Evolutionary conservation across 2,113 vertebrate genomes (phyloP), one percentile per base, ranked within the genome.

Genomic region (Pterocles orientalis): DNA sequence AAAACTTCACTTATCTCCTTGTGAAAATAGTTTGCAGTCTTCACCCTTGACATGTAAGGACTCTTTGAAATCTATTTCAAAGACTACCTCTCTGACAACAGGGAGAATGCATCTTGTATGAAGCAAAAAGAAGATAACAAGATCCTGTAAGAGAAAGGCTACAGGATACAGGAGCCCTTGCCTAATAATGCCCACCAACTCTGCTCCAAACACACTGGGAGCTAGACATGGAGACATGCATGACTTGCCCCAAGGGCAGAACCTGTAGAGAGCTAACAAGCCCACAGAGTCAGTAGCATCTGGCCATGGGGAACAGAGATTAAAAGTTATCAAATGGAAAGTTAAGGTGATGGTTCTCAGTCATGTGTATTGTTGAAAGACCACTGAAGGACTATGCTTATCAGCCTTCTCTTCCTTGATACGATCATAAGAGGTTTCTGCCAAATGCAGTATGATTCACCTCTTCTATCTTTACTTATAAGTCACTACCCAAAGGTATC

Each of bases 1-100:
- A 94, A 84, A 85, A 76, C 34, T 68, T 94, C 28, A 71, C 33
- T 68, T 8, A 2, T 70, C 33, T 72, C 58, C 50, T 39, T 39
- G 24, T 69, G 65, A 93, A 95, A 69, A 66, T 83, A 82, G 89
- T 89, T 78, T 86, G 41, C 73, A 91, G 54, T 39, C 82, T 85
- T 95, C 78, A 50, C 43, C 69, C 69, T 89, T 84, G 73, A 82
- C 72, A 87, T 1, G 1, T 41, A 50, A 84, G 54, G 17, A 73
- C 26, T 54, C 56, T 34, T 10, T 60, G 39, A 88, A 86, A 81
- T 70, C 36, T 84, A 39, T 73, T 95, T 94, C 84, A 92, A 91
- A 96, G 72, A 51, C 72, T 53, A 53, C n/a, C 12, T 65, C 54
- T 87, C 17, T 57, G 36, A 91, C 61, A 87, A 87, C 43, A 87